Evolutionary conservation across 2,797 vertebrate genomes (phyloP).

Genomic region (Ptychadena robeensis): DNA sequence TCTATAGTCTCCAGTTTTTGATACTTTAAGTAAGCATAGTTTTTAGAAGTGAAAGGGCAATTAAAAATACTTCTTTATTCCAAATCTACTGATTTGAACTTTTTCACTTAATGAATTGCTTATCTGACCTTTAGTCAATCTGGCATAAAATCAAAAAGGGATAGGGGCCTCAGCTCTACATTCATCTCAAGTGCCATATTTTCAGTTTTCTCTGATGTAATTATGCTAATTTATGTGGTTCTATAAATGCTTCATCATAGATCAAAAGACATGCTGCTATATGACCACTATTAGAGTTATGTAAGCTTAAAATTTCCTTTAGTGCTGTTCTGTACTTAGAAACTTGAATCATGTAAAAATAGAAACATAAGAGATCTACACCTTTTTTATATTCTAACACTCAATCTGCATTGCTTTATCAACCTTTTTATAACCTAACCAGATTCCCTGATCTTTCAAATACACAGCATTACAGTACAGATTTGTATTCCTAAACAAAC

Average conservation of each 20-base stretch:
- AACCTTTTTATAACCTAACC: neutral
- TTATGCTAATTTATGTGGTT: neutral
- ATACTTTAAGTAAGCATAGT: neutral
- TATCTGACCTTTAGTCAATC: neutral
- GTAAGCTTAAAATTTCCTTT: neutral
- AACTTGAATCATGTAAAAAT: neutral
- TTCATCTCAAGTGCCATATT: neutral
- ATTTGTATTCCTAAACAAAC: neutral
- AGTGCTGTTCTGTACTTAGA: neutral
- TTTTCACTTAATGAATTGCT: neutral
- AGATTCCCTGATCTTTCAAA: neutral
- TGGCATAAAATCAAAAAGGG: neutral
- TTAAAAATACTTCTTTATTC: neutral
- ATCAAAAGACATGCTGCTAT: neutral
- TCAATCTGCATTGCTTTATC: neutral
- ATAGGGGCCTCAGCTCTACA: neutral
- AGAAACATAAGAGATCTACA: neutral
- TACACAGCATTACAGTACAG: neutral
- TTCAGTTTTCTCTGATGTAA: neutral
- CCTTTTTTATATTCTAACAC: neutral
- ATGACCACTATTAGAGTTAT: neutral
- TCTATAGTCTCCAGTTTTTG: too few species aligned
- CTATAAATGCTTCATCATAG: neutral
- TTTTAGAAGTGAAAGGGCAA: neutral
- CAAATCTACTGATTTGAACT: neutral